Conservation (phyloP, 2,113 vertebrate genomes). For the Fulica atra region DNA sequence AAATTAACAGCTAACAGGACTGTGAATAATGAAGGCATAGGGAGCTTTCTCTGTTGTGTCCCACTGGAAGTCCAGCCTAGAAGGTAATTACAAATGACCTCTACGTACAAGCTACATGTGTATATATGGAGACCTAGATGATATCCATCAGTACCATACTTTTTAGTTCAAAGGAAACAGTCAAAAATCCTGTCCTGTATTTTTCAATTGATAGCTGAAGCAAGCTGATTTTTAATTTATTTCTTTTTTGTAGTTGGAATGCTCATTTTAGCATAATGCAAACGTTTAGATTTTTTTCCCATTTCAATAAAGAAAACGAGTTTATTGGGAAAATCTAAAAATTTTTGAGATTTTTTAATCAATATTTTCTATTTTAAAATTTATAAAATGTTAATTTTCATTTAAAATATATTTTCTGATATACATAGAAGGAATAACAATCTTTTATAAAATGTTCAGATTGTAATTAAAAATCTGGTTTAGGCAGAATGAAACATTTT, state of each 20-base stretch:
- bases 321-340: neutral
- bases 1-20: neutral
- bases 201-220: neutral
- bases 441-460: neutral
- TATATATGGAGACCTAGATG: neutral
- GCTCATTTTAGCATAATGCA: neutral
- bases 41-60: neutral
- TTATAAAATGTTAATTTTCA: neutral
- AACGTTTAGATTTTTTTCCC: neutral
- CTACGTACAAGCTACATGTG: neutral
- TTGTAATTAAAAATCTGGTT: neutral
- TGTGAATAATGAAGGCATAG: neutral
- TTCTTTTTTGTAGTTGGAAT: rapidly evolving
- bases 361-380: neutral
- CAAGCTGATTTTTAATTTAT: neutral
- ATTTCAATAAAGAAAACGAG: neutral
- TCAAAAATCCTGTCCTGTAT: neutral
- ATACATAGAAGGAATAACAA: neutral
- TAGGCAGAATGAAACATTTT: neutral
- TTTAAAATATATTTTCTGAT: neutral
- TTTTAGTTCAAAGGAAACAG: neutral
- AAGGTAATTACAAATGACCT: neutral
- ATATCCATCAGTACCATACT: neutral
- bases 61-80: neutral
- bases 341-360: neutral